Percentiles rank a stretch among this genome's conserved stretches.
These are phyloP conservation scores for Valencia hispanica DNA, from an alignment of 2,797 vertebrate species.

Conservation along the genomic window DNA sequence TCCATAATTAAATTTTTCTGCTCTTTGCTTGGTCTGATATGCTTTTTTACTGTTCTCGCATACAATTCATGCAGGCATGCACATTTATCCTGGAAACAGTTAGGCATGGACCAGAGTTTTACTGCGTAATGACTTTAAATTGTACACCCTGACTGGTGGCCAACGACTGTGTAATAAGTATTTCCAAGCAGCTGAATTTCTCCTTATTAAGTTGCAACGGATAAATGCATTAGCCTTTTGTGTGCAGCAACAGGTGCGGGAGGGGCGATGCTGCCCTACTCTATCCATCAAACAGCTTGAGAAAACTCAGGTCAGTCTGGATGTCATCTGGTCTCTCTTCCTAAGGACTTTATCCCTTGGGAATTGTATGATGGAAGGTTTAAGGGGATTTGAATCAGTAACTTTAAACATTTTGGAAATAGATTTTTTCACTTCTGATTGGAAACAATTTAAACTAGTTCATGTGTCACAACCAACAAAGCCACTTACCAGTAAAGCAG, in stretches of 20 bases:
- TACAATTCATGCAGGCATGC: neutral
- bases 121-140: neutral
- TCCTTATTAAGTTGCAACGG: too few species aligned
- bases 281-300: too few species aligned
- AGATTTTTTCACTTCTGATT: too few species aligned
- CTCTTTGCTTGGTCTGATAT: neutral
- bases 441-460: neutral
- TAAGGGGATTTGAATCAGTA: too few species aligned
- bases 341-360: too few species aligned
- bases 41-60: neutral
- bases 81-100: neutral
- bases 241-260: neutral
- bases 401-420: too few species aligned
- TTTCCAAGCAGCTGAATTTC: too few species aligned
- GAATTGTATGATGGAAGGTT: too few species aligned
- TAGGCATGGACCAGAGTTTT: neutral
- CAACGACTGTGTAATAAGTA: too few species aligned
- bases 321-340: too few species aligned
- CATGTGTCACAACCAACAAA: slow-evolving; percentile 5
- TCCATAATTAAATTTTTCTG: neutral
- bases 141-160: too few species aligned
- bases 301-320: too few species aligned
- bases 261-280: neutral
- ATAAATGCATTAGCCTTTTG: neutral
- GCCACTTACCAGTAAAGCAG: neutral